phyloP scores from a whole-genome alignment of 23 tunicate species.

The Aplidium turbinatum region DNA sequence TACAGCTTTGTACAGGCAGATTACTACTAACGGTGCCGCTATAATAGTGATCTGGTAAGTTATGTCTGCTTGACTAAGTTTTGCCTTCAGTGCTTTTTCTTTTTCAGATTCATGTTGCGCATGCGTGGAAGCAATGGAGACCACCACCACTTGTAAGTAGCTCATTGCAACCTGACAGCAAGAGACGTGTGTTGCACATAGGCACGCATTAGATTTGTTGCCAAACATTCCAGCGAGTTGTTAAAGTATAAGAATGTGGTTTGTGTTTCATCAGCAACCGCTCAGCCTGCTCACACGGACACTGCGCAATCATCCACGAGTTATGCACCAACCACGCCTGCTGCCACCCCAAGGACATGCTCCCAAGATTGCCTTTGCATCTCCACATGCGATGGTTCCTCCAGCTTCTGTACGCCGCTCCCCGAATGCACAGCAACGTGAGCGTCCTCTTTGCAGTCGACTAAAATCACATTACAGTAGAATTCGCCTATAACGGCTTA shows the following conservation, averaged over 20 bases:
- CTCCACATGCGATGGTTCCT: slow-evolving; percentile 67
- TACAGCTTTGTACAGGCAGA: too few species aligned
- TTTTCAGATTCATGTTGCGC: slow-evolving; percentile 18
- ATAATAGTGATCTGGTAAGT: too few species aligned
- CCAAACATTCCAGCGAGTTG: too few species aligned
- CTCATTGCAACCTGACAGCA: not conserved
- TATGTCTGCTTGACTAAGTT: too few species aligned
- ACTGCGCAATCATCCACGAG: slow-evolving; percentile 30
- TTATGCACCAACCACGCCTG: slow-evolving; percentile 23
- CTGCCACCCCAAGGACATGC: slow-evolving; percentile 39
- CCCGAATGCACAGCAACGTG: slow-evolving; percentile 74
- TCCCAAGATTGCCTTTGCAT: slow-evolving; percentile 58
- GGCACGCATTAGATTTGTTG: too few species aligned
- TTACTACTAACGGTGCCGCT: too few species aligned
- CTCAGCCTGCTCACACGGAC: slow-evolving; percentile 11
- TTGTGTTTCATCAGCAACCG: not conserved
- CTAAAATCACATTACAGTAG: too few species aligned
- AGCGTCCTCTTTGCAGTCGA: slow-evolving; percentile 28
- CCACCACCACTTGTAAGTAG: slow-evolving; percentile 30
- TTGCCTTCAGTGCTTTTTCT: too few species aligned
- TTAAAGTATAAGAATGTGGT: too few species aligned
- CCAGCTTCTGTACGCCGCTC: slow-evolving; percentile 42
- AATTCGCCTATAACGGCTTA: too few species aligned
- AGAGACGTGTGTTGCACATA: too few species aligned
- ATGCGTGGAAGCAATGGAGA: slow-evolving; percentile 1